A percentile compares a stretch with the other conserved stretches of the same genome.
Evolutionary conservation across 2,888 invertebrate species (phyloP).

Genomic region (Platypus cylindrus): DNA sequence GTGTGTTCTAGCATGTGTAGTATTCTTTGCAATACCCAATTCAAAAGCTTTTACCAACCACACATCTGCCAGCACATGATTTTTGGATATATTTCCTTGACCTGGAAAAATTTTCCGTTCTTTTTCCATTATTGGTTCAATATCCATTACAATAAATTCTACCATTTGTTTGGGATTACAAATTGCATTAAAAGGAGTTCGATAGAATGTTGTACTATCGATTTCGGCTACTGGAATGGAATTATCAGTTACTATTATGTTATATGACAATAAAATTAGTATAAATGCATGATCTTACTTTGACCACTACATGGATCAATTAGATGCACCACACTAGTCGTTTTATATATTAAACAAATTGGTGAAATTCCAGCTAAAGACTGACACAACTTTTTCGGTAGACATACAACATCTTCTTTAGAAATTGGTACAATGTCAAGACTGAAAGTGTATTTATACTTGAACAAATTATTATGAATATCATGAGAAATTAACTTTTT

Average conservation of each 20-base stretch:
- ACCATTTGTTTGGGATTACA: constrained; percentile 83
- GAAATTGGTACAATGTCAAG: constrained; percentile 95
- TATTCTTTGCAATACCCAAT: constrained; percentile 67
- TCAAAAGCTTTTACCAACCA: constrained; percentile 87
- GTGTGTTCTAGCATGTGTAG: constrained; percentile 82
- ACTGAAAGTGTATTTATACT: constrained; percentile 90
- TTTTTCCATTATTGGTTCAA: constrained; percentile 64
- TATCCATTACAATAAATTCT: constrained; percentile 91
- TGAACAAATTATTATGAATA: constrained; percentile 89
- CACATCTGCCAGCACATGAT: constrained; percentile 82
- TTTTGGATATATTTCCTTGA: constrained; percentile 74
- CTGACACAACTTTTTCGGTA: constrained; percentile 74
- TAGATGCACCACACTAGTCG: constrained; percentile 80
- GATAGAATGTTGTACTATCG: constrained; percentile 67
- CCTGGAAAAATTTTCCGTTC: constrained; percentile 73
- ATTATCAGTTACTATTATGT: neutral
- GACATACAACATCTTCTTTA: constrained; percentile 84
- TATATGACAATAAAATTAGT: too few species aligned
- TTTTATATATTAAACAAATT: constrained; percentile 76
- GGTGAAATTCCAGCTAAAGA: constrained; percentile 80
- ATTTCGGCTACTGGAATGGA: constrained; percentile 67
- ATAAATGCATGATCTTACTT: constrained; percentile 39
- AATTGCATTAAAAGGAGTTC: constrained; percentile 74
- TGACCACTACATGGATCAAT: constrained; percentile 85
- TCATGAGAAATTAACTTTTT: constrained; percentile 96